These are phyloP conservation scores for Bacillus rossius DNA, from an alignment of 1,140 invertebrate genomes.

Conservation along the genomic window DNA sequence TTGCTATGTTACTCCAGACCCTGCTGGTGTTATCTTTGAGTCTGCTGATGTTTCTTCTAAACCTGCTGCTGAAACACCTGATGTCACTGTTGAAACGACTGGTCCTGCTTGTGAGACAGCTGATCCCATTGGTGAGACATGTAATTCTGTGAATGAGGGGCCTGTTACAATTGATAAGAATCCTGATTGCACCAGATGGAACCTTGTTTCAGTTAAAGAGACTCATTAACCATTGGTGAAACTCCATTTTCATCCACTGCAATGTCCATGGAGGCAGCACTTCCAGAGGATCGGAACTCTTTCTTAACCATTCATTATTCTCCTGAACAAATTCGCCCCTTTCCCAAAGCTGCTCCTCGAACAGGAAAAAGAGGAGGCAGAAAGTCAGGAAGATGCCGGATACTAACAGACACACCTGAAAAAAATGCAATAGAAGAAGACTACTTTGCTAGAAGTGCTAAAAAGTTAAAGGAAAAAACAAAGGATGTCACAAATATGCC, in stretches of 20 bases:
- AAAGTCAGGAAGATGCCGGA: neutral
- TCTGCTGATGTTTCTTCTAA: neutral
- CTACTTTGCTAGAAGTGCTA: neutral
- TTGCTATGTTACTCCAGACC: neutral
- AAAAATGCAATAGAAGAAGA: neutral
- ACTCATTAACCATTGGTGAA: neutral
- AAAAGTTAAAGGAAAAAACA: neutral
- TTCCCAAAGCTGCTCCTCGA: neutral
- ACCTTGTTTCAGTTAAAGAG: neutral
- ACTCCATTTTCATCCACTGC: neutral
- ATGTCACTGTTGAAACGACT: no score
- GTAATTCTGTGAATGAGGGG: no score
- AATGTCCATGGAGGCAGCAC: neutral
- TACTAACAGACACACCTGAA: neutral
- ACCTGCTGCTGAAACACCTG: neutral
- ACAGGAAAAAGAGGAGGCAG: neutral
- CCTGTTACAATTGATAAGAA: no score
- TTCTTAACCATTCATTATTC: neutral
- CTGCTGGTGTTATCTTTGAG: neutral
- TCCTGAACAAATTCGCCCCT: neutral
- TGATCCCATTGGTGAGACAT: no score
- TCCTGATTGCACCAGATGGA: no score
- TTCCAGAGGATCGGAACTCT: neutral
- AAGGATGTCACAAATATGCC: neutral
- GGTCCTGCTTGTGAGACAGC: no score